Evolutionary conservation across 2,797 vertebrate genomes (phyloP).

Genomic region (Karalla daura): DNA sequence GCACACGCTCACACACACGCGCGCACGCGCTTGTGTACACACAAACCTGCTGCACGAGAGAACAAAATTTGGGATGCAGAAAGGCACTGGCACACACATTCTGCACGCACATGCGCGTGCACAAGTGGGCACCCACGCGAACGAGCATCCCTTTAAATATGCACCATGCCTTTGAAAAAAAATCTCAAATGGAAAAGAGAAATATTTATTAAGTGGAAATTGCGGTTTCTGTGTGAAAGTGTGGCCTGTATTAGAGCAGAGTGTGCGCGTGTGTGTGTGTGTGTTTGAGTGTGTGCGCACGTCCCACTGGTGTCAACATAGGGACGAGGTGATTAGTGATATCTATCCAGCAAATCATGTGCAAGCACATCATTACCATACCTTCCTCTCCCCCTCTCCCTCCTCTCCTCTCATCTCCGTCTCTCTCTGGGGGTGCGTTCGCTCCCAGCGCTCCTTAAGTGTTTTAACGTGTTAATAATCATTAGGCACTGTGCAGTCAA

Average conservation of each 20-base stretch:
- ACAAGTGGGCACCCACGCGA: conserved; percentile 44
- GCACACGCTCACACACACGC: conserved; percentile 10
- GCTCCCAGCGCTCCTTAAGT: conserved; percentile 81
- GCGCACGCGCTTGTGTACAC: conserved; percentile 37
- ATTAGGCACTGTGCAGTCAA: conserved; percentile 78
- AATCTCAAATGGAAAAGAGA: conserved; percentile 73
- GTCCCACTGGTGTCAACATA: conserved; percentile 70
- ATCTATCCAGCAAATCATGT: conserved; percentile 73
- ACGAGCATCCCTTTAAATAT: conserved; percentile 71
- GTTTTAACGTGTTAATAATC: conserved; percentile 86
- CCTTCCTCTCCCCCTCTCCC: conserved; percentile 31
- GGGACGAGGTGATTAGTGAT: conserved; percentile 81
- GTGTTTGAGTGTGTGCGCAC: not conserved
- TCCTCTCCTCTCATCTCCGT: conserved; percentile 59
- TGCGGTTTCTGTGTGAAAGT: conserved; percentile 49
- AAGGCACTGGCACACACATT: conserved; percentile 26
- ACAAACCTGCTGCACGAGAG: conserved; percentile 50
- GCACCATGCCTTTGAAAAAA: conserved; percentile 64
- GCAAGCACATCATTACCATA: conserved; percentile 77
- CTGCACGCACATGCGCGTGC: conserved; percentile 25
- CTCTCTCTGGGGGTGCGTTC: conserved; percentile 72
- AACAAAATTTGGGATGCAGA: conserved; percentile 26
- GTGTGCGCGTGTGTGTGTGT: too few relatives aligned
- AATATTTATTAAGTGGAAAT: conserved; percentile 81
- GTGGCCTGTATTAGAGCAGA: conserved; percentile 30